These are phyloP conservation scores for Halyomorpha halys DNA, from an alignment of 1,140 invertebrate species.

Conservation along the genomic window DNA sequence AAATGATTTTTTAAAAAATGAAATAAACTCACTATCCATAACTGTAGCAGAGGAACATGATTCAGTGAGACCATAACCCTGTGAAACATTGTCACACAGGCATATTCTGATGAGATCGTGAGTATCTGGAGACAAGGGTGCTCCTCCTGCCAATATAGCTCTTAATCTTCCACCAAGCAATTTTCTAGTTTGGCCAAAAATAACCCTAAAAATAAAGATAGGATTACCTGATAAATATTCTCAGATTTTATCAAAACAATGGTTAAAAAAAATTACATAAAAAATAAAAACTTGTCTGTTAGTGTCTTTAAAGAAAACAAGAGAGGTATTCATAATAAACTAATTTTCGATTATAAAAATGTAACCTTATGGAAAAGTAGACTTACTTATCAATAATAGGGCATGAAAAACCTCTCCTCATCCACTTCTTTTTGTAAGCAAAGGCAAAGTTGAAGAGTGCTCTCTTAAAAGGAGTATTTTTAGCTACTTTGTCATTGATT, in stretches of 20 bases:
- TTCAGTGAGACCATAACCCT: slow-evolving; percentile 96
- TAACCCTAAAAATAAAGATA: slow-evolving; percentile 41
- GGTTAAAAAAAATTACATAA: too few relatives aligned
- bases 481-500: slow-evolving; percentile 81
- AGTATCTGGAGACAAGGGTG: slow-evolving; percentile 89
- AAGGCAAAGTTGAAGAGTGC: slow-evolving; percentile 85
- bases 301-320: too few relatives aligned
- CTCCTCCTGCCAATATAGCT: slow-evolving; percentile 82
- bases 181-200: slow-evolving; percentile 67
- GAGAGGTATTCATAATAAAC: too few relatives aligned
- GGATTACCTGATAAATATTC: too few relatives aligned
- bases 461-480: slow-evolving; percentile 59
- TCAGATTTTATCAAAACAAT: too few relatives aligned
- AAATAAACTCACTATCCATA: slow-evolving; percentile 57
- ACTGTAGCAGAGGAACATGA: slow-evolving; percentile 87
- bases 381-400: slow-evolving; percentile 61
- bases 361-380: not conserved
- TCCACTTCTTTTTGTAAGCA: slow-evolving; percentile 81
- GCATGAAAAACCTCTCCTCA: slow-evolving; percentile 69
- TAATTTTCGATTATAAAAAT: too few relatives aligned
- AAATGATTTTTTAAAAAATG: not conserved
- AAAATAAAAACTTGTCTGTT: too few relatives aligned
- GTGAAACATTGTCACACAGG: slow-evolving; percentile 78
- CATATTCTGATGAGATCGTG: slow-evolving; percentile 90
- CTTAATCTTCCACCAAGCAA: slow-evolving; percentile 79